phyloP scores from a whole-genome alignment of 64 coral and sea anemone genomes.

The Platygyra sinensis region DNA sequence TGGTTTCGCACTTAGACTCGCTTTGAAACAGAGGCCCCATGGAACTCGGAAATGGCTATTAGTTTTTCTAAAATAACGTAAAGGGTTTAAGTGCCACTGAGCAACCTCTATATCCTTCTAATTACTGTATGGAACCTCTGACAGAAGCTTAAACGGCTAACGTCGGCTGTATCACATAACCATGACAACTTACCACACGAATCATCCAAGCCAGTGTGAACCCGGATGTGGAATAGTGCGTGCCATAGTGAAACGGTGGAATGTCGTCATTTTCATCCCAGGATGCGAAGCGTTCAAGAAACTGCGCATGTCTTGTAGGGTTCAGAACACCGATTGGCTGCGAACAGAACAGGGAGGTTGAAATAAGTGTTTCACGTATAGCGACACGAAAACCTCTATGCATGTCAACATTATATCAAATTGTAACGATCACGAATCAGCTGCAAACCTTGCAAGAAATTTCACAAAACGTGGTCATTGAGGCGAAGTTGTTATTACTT shows the following conservation, averaged over 20 bases:
- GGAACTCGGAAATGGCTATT: no score
- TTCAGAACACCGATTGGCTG: constrained; percentile 89
- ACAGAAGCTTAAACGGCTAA: not conserved
- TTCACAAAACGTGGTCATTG: no score
- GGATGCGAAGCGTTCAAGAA: constrained; percentile 87
- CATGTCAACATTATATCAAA: not conserved
- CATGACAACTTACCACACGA: constrained; percentile 69
- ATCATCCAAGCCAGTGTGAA: constrained; percentile 95
- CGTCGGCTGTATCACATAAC: not conserved
- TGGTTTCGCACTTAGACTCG: no score
- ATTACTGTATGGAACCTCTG: no score
- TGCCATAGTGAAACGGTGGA: constrained; percentile 95
- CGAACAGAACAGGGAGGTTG: not conserved
- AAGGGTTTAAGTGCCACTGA: not conserved
- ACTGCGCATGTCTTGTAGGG: constrained; percentile 88
- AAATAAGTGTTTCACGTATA: not conserved
- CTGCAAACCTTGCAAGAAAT: not conserved
- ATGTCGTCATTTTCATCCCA: constrained; percentile 99
- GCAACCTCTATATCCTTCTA: not conserved
- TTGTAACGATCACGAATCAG: not conserved
- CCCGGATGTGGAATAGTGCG: constrained; percentile 93
- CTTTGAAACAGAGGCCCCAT: no score
- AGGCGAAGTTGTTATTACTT: not conserved
- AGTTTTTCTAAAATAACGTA: not conserved
- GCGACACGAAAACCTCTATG: not conserved